Percentiles rank a stretch among this genome's conserved stretches.
phyloP scores from a whole-genome alignment of 1,140 invertebrate species.

The Cyclina sinensis region DNA sequence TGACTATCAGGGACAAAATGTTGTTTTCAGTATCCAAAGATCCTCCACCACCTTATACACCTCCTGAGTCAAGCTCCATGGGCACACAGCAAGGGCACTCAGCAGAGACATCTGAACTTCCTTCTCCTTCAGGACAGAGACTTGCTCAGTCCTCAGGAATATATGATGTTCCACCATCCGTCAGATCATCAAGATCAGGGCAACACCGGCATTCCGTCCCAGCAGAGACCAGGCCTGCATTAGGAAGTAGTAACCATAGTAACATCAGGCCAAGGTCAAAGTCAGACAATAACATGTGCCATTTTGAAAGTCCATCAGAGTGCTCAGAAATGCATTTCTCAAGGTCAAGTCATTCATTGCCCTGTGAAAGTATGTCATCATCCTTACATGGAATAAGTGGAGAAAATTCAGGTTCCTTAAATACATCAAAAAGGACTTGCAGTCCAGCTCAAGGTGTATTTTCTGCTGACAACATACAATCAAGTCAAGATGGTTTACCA shows the following conservation, averaged over 20 bases:
- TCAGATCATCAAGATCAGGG: too few relatives aligned
- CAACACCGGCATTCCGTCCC: background rate
- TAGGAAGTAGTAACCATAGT: background rate
- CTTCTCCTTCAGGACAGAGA: background rate
- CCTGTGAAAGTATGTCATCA: background rate
- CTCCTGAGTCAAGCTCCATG: background rate
- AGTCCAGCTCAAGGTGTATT: background rate
- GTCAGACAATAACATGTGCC: background rate
- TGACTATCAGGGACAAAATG: too few relatives aligned
- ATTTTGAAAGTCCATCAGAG: background rate
- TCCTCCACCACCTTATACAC: constrained; percentile 54
- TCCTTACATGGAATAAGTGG: background rate
- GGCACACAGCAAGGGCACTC: background rate
- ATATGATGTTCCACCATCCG: background rate
- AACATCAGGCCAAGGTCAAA: background rate
- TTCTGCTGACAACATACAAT: background rate
- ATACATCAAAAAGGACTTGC: background rate
- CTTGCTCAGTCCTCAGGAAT: background rate
- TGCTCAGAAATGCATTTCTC: background rate
- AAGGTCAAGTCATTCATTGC: background rate
- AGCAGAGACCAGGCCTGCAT: background rate
- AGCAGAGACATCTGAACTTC: background rate
- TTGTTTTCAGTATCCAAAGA: constrained; percentile 27
- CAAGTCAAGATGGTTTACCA: background rate
- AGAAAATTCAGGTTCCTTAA: constrained; percentile 13